Evolutionary conservation across 2,113 vertebrate genomes (phyloP).

Genomic region (Syngnathoides biaculeatus): DNA sequence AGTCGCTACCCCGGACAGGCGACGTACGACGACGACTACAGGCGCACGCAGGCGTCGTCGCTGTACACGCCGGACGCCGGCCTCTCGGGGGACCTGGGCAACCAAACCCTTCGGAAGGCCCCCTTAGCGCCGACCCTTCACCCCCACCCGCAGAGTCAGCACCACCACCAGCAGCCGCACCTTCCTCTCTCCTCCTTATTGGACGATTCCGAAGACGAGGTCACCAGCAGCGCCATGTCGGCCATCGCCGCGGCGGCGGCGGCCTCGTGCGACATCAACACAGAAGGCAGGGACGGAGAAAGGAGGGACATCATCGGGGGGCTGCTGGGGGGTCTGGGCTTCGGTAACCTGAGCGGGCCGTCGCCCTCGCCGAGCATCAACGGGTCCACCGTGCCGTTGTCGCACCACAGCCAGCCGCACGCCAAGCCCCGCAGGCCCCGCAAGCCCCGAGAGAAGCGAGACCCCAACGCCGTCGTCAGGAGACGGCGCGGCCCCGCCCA

Average conservation of each 20-base stretch:
- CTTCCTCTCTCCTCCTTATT: conserved; percentile 76
- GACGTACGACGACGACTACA: conserved; percentile 66
- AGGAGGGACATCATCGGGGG: conserved; percentile 75
- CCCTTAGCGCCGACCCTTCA: conserved; percentile 77
- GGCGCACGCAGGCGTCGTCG: conserved; percentile 56
- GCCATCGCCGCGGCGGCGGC: conserved; percentile 76
- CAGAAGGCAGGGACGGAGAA: conserved; percentile 68
- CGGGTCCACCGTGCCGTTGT: conserved; percentile 72
- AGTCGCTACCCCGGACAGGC: conserved; percentile 67
- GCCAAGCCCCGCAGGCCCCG: conserved; percentile 65
- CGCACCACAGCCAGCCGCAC: conserved; percentile 67
- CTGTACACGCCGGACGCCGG: conserved; percentile 62
- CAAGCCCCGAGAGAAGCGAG: conserved; percentile 73
- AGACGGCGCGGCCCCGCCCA: conserved; percentile 59
- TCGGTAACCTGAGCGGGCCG: conserved; percentile 64
- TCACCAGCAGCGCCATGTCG: conserved; percentile 79
- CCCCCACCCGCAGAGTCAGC: conserved; percentile 75
- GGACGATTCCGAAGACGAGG: conserved; percentile 79
- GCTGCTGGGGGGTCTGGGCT: conserved; percentile 73
- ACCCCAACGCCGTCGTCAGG: conserved; percentile 54
- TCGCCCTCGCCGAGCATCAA: conserved; percentile 66
- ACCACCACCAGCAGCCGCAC: conserved; percentile 68
- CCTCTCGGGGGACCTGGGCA: conserved; percentile 57
- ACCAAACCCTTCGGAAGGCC: conserved; percentile 73
- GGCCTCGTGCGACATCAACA: conserved; percentile 69